phyloP scores from a whole-genome alignment of 1,140 invertebrate species.

The Drosophila azteca region DNA sequence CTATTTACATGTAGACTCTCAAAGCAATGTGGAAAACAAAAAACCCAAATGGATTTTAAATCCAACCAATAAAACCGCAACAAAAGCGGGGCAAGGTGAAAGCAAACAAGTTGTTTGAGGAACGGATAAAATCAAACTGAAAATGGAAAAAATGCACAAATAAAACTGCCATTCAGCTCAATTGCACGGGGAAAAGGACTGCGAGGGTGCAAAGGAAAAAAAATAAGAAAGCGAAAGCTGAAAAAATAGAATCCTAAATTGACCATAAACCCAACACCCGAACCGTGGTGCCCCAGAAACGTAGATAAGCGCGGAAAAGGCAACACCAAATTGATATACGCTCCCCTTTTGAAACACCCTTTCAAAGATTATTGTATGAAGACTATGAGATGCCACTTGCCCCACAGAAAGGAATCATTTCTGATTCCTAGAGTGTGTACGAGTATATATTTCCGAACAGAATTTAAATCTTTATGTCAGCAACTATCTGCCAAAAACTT shows the following conservation, averaged over 20 bases:
- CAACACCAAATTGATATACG: slow-evolving; percentile 40
- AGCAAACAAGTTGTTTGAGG: slow-evolving; percentile 54
- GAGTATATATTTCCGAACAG: no score
- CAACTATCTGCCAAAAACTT: no score
- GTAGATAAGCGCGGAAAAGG: slow-evolving; percentile 60
- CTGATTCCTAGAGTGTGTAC: no score
- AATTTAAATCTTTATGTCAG: no score
- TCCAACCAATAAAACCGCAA: slow-evolving; percentile 42
- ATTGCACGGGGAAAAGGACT: slow-evolving; percentile 1
- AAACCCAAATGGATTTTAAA: slow-evolving; percentile 50
- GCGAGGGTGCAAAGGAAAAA: slow-evolving; percentile 11
- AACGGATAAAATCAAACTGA: slow-evolving; percentile 53
- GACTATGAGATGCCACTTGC: no score
- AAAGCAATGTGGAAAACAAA: neutral
- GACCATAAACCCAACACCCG: slow-evolving; percentile 52
- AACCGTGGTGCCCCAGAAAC: slow-evolving; percentile 26
- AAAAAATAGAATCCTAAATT: slow-evolving; percentile 51
- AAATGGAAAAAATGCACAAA: slow-evolving; percentile 51
- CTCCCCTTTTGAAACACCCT: neutral
- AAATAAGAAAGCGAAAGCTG: slow-evolving; percentile 46
- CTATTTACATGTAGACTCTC: no score
- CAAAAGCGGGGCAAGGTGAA: slow-evolving; percentile 45
- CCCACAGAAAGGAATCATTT: no score
- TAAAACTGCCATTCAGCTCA: slow-evolving; percentile 44
- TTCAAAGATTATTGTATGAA: no score